Conservation (phyloP, 2,113 vertebrate genomes). For the Pteruthius melanotis region DNA sequence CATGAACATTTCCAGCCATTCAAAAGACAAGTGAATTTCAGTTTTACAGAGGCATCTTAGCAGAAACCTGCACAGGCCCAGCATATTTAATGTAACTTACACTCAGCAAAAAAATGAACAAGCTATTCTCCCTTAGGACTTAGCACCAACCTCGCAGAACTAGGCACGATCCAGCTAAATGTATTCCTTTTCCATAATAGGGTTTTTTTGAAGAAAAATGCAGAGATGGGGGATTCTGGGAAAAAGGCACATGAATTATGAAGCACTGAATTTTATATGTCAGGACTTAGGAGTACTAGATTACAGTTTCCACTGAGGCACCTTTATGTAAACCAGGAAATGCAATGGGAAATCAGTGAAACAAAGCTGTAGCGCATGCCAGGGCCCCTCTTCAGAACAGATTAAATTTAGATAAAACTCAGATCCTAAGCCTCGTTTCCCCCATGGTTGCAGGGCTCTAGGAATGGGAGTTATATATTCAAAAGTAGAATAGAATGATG, state of each 20-base stretch:
- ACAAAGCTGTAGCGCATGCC: neutral
- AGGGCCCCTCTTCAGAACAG: neutral
- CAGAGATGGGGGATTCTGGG: neutral
- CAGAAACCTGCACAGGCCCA: neutral
- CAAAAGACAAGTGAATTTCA: neutral
- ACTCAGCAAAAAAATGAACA: neutral
- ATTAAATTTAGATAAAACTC: neutral
- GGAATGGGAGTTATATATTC: neutral
- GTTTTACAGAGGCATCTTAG: neutral
- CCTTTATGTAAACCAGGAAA: neutral
- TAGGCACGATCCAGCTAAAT: neutral
- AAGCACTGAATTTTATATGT: neutral
- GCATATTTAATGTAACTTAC: neutral
- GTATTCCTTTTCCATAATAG: neutral
- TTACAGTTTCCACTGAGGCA: neutral
- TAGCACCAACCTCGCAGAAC: neutral
- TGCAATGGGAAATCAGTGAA: neutral
- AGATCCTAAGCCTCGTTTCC: neutral
- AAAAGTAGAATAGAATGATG: neutral
- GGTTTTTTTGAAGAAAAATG: neutral
- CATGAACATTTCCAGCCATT: neutral
- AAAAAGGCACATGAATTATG: neutral
- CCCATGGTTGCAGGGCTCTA: neutral
- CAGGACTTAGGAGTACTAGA: neutral
- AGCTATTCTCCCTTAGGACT: neutral